Conservation (phyloP, 30 jellyfish, hydroid and myxozoan species). For the Clytia hemisphaerica region DNA sequence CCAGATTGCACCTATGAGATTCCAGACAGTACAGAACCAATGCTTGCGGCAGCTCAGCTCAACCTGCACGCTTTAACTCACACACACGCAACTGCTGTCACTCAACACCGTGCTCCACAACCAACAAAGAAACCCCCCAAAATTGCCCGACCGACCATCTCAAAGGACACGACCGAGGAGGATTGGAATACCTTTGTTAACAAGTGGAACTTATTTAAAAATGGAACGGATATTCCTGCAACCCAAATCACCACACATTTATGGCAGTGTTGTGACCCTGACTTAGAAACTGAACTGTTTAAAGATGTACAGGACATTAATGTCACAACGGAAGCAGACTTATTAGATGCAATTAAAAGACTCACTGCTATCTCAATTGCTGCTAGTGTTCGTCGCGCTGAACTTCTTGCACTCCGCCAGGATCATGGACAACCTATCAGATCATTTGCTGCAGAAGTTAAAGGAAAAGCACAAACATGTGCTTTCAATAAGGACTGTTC, state of each 20-base stretch:
- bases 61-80: neutral
- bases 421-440: slow-evolving; percentile 16
- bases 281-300: slow-evolving; percentile 1
- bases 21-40: too few relatives aligned
- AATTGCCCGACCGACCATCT: slow-evolving; percentile 18
- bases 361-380: slow-evolving; percentile 6
- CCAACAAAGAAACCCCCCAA: neutral
- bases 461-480: slow-evolving; percentile 9
- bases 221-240: slow-evolving; percentile 7
- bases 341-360: slow-evolving; percentile 5
- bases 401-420: neutral
- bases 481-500: neutral
- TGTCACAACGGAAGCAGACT: neutral
- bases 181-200: slow-evolving; percentile 6
- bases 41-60: slow-evolving; percentile 12
- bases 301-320: neutral
- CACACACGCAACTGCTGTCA: neutral
- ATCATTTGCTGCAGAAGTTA: slow-evolving; percentile 1
- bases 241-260: neutral
- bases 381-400: neutral
- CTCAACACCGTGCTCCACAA: neutral
- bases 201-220: slow-evolving; percentile 8
- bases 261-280: slow-evolving; percentile 16
- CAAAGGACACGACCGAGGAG: slow-evolving; percentile 8
- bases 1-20: too few relatives aligned